Evolutionary conservation across 2,888 invertebrate species (phyloP).

Genomic region (Drosophila eohydei): DNA sequence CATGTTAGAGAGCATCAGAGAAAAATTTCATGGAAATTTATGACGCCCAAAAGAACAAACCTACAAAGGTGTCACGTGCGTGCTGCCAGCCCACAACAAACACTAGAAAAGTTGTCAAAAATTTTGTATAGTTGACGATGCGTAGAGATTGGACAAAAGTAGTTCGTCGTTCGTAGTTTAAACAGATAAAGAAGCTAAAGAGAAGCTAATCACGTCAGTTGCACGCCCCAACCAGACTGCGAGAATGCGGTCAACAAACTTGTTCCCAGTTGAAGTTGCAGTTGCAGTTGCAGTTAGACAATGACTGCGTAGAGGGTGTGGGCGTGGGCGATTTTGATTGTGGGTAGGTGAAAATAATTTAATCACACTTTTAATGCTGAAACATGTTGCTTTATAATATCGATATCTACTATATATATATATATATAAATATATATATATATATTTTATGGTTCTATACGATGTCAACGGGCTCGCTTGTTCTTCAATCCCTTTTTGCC

Average conservation of each 20-base stretch:
- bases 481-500: neutral
- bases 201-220: constrained; percentile 62
- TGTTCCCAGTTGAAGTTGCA: constrained; percentile 54
- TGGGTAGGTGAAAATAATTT: constrained; percentile 31
- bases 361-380: constrained; percentile 22
- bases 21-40: constrained; percentile 72
- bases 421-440: neutral
- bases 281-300: neutral
- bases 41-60: constrained; percentile 54
- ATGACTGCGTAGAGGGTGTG: neutral
- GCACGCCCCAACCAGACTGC: constrained; percentile 27
- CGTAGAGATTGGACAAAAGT: constrained; percentile 37
- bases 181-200: constrained; percentile 72
- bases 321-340: constrained; percentile 5
- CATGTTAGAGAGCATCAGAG: constrained; percentile 63
- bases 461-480: neutral
- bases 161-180: constrained; percentile 39
- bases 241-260: constrained; percentile 77
- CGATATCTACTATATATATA: constrained; percentile 23
- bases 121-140: constrained; percentile 62
- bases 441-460: neutral
- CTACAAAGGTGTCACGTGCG: constrained; percentile 74
- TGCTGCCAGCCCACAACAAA: constrained; percentile 20
- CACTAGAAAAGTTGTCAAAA: constrained; percentile 69
- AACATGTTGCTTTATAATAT: constrained; percentile 16